Evolutionary conservation across 2,797 vertebrate genomes (phyloP), one percentile per base, ranked within the genome.

Genomic region (Rallus crepitans): DNA sequence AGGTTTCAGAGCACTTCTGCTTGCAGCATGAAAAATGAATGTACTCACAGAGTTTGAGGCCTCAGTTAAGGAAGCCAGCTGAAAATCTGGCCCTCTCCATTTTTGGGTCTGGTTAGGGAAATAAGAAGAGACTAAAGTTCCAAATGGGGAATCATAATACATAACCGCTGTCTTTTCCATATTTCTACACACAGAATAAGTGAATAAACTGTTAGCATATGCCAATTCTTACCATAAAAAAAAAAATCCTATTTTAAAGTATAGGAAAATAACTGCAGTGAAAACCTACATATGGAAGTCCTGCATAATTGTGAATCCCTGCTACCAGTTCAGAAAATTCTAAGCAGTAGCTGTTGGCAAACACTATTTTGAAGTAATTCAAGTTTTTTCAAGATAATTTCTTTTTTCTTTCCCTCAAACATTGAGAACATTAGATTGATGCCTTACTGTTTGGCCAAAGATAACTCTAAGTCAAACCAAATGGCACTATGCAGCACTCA

Each of bases 21-120:
- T 82, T 93, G 73, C 71, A 89, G 75, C n/a, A 78, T 82, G 85
- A 94, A 93, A 95, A 97, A 96, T 94, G 71, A 92, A 80, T 35
- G 68, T 40, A 76, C 72, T 60, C 65, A 55, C n/a, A 69, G 86
- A 76, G 66, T 82, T 9, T 83, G 89, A 93, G 83, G 90, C 65
- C 79, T 64, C 89, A 27, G 87, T 59, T 76, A 73, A 83, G 79
- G 66, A 73, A 11, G n/a, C 39, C 73, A 86, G 64, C 30, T 77
- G 50, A 87, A 94, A 91, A 80, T n/a, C 89, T 90, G 60, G 88
- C 78, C 80, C 63, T 35, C 69, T 82, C 64, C 90, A 87, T 72
- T 87, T 45, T 65, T 68, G 82, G 39, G 39, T 89, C 79, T 78
- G 77, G 37, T 63, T 79, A 78, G 59, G 76, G 47, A 96, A 96